These are phyloP conservation scores for Hermaeophaga mercurialis DNA, from an alignment of 2,888 invertebrate genomes.

Conservation along the genomic window DNA sequence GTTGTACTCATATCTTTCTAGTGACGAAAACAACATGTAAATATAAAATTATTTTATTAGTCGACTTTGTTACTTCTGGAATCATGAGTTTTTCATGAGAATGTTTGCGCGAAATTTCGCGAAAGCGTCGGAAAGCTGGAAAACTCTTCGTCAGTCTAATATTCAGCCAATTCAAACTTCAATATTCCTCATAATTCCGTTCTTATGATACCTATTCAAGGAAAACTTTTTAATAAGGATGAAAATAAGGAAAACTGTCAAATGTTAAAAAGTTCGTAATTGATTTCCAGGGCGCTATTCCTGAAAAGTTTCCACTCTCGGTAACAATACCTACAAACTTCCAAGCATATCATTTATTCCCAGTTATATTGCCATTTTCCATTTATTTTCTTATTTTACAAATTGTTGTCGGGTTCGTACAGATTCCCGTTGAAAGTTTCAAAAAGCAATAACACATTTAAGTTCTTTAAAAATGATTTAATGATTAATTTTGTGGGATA, in stretches of 20 bases:
- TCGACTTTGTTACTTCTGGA: background rate
- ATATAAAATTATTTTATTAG: background rate
- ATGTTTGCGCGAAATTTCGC: constrained; percentile 9
- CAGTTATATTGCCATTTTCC: constrained; percentile 12
- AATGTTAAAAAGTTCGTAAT: constrained; percentile 40
- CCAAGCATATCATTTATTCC: constrained; percentile 14
- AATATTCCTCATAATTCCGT: constrained; percentile 35
- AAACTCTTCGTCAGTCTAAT: constrained; percentile 21
- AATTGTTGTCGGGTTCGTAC: too few species aligned
- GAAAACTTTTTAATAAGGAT: constrained; percentile 38
- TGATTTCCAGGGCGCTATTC: constrained; percentile 35
- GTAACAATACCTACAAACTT: constrained; percentile 23
- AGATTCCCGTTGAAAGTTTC: too few species aligned
- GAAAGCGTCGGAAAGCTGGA: constrained; percentile 4
- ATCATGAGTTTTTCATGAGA: constrained; percentile 14
- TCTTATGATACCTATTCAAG: constrained; percentile 33
- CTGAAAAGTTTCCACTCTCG: constrained; percentile 25
- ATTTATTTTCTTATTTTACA: too few species aligned
- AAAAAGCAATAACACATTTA: too few species aligned
- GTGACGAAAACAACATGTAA: too few species aligned
- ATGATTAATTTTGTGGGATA: too few species aligned
- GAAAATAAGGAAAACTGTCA: constrained; percentile 39
- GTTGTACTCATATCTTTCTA: too few species aligned
- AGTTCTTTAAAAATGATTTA: too few species aligned
- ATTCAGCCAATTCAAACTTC: constrained; percentile 32